Evolutionary conservation across 2,113 vertebrate genomes (phyloP).

Genomic region (Bubo scandiacus): DNA sequence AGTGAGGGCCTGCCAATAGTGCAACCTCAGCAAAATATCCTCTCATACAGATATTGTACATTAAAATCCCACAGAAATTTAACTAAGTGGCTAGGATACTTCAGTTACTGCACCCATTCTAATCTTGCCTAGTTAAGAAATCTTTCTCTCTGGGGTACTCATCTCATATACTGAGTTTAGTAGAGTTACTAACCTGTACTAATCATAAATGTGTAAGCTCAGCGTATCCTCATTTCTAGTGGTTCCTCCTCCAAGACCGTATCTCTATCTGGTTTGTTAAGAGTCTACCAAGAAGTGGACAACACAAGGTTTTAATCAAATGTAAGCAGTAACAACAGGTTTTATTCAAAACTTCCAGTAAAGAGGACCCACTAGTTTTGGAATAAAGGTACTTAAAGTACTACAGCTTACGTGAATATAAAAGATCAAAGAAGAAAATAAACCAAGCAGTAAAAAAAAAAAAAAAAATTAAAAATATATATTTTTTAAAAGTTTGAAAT

Average conservation of each 20-base stretch:
- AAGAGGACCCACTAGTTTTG: slow-evolving; percentile 90
- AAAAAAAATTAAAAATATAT: slow-evolving; percentile 58
- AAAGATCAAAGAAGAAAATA: slow-evolving; percentile 81
- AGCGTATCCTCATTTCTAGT: background rate
- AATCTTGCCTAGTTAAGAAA: background rate
- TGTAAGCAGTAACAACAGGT: slow-evolving; percentile 83
- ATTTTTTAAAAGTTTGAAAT: slow-evolving; percentile 70
- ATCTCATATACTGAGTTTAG: background rate
- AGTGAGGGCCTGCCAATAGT: rapidly evolving
- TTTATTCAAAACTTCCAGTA: slow-evolving; percentile 98
- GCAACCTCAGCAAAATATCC: background rate
- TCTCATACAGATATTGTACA: background rate
- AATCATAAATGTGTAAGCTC: background rate
- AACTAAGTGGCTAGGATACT: background rate
- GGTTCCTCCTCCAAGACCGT: background rate
- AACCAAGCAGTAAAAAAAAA: slow-evolving; percentile 77
- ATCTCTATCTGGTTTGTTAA: background rate
- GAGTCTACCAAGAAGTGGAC: slow-evolving; percentile 51
- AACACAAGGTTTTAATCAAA: slow-evolving; percentile 75
- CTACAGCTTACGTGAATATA: slow-evolving; percentile 86
- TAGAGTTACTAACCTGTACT: background rate
- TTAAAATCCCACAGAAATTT: background rate
- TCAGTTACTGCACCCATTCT: background rate
- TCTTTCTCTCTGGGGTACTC: background rate
- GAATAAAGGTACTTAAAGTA: slow-evolving; percentile 93